Evolutionary conservation across 2,888 invertebrate genomes (phyloP).

Genomic region (Drosophila cognata): DNA sequence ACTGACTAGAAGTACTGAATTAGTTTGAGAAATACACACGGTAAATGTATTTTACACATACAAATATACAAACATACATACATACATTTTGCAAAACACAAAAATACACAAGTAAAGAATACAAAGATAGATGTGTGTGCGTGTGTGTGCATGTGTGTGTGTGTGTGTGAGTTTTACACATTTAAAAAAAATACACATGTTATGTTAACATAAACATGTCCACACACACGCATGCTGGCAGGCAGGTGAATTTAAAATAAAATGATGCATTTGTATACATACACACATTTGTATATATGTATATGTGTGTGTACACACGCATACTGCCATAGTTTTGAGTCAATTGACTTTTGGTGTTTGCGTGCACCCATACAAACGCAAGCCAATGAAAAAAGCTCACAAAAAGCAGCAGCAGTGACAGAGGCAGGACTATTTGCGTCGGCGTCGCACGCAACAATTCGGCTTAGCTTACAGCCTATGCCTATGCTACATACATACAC

Average conservation of each 20-base stretch:
- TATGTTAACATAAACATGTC: conserved; percentile 5
- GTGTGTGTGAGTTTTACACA: conserved; percentile 22
- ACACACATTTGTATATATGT: not conserved
- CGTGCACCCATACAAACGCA: conserved; percentile 63
- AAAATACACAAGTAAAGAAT: conserved; percentile 18
- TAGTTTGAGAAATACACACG: conserved; percentile 35
- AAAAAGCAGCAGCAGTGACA: conserved; percentile 20
- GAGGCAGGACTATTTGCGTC: conserved; percentile 50
- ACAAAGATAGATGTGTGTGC: not conserved
- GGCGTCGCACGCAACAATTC: conserved; percentile 74
- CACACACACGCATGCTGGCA: not conserved
- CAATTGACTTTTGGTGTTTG: conserved; percentile 78
- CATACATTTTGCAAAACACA: conserved; percentile 15
- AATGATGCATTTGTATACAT: not conserved
- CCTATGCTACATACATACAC: conserved; percentile 58
- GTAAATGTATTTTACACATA: conserved; percentile 4
- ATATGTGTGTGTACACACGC: conserved; percentile 16
- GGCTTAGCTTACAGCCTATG: conserved; percentile 58
- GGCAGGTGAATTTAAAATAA: conserved; percentile 2
- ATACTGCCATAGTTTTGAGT: conserved; percentile 65
- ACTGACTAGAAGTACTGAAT: conserved; percentile 62
- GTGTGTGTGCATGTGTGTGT: conserved; percentile 19
- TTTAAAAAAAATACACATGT: conserved; percentile 18
- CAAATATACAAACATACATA: conserved; percentile 8
- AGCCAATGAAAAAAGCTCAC: conserved; percentile 63